Conservation (phyloP, 2,113 vertebrate genomes). For the Irena cyanogastra region DNA sequence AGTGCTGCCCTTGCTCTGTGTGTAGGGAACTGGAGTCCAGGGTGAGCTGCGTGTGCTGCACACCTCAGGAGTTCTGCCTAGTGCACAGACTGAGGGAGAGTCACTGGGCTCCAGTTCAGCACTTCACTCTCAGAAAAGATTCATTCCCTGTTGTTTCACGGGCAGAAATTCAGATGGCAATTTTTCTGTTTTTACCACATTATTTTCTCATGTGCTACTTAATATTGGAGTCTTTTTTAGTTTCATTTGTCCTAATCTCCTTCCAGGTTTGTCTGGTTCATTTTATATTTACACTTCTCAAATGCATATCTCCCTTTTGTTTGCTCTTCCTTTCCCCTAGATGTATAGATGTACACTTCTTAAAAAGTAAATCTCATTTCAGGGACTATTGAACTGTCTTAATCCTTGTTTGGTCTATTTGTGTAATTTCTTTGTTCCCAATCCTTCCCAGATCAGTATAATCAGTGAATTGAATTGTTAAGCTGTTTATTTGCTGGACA, state of each 20-base stretch:
- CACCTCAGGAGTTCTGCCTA: not conserved
- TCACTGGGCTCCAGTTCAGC: not conserved
- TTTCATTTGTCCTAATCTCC: not conserved
- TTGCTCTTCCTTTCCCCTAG: not conserved
- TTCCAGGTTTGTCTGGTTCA: not conserved
- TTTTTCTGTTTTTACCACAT: not conserved
- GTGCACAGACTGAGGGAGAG: not conserved
- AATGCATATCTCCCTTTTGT: not conserved
- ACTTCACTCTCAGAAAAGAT: not conserved
- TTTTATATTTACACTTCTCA: not conserved
- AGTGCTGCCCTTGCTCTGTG: not conserved
- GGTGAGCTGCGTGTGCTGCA: not conserved
- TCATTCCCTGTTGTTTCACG: not conserved
- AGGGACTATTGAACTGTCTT: not conserved
- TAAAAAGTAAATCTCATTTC: not conserved
- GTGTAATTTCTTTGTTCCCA: not conserved
- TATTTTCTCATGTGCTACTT: not conserved
- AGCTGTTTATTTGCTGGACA: conserved; percentile 2
- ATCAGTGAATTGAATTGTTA: not conserved
- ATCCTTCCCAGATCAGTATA: not conserved
- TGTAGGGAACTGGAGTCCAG: not conserved
- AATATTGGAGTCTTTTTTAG: not conserved
- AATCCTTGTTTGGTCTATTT: not conserved
- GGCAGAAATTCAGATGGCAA: not conserved
- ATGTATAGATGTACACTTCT: not conserved